Conservation (phyloP, 2,888 invertebrate genomes). For the Parnassius apollo region DNA sequence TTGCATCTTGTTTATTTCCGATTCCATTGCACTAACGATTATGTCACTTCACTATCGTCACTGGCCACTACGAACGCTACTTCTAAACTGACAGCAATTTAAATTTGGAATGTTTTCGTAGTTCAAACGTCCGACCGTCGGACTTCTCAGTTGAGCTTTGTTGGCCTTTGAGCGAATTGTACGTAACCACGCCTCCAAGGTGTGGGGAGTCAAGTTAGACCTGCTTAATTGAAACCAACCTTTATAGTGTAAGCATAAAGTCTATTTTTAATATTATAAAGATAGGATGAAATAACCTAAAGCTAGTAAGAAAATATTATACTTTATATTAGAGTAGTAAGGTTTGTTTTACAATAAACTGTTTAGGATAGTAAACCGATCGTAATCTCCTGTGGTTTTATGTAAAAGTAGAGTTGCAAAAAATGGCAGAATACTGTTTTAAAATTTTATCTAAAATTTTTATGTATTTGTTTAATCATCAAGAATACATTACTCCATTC, state of each 20-base stretch:
- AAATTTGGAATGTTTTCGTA: conserved; percentile 29
- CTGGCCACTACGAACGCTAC: conserved; percentile 36
- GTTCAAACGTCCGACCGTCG: conserved; percentile 36
- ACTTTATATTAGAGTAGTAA: neutral
- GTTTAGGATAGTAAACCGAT: conserved; percentile 24
- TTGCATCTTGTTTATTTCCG: conserved; percentile 67
- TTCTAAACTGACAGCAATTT: conserved; percentile 28
- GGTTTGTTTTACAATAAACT: conserved; percentile 2
- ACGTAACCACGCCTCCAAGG: conserved; percentile 23
- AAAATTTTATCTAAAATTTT: conserved; percentile 13
- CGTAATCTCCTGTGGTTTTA: conserved; percentile 39
- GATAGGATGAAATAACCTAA: neutral
- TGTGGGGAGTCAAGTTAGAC: conserved; percentile 11
- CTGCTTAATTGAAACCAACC: conserved; percentile 1
- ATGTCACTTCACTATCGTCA: conserved; percentile 29
- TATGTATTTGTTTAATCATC: neutral
- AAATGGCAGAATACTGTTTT: conserved; percentile 4
- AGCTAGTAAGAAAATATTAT: neutral
- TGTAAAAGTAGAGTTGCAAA: conserved; percentile 28
- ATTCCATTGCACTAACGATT: conserved; percentile 54
- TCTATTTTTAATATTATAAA: conserved; percentile 3
- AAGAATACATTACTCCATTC: too few relatives aligned
- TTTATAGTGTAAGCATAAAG: neutral
- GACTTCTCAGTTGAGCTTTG: conserved; percentile 34
- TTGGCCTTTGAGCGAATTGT: conserved; percentile 22